phyloP scores from a whole-genome alignment of 2,113 vertebrate genomes.

The Piprites chloris region DNA sequence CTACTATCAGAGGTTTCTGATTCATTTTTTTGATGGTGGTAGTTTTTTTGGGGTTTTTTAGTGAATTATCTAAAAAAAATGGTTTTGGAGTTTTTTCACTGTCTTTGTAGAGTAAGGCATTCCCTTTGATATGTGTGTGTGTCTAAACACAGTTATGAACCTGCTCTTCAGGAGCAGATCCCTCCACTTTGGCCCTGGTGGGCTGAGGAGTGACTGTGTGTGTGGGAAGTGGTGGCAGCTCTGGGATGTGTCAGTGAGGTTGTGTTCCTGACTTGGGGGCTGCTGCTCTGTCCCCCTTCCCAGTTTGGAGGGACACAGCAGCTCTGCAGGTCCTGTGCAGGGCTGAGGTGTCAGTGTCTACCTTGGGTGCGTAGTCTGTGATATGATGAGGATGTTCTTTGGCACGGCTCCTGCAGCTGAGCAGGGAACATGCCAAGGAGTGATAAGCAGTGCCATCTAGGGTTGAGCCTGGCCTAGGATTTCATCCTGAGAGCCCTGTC shows the following conservation, averaged over 20 bases:
- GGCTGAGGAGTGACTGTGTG: rapidly evolving
- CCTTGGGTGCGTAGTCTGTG: rapidly evolving
- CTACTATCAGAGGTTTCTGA: background rate
- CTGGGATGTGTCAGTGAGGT: rapidly evolving
- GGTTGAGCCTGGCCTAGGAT: slow-evolving; percentile 19
- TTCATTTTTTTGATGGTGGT: background rate
- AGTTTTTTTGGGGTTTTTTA: background rate
- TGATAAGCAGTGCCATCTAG: slow-evolving; percentile 61
- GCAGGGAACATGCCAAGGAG: background rate
- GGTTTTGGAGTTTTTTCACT: background rate
- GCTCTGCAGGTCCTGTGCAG: background rate
- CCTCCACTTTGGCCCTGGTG: rapidly evolving
- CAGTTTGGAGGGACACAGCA: background rate
- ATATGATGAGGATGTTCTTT: rapidly evolving
- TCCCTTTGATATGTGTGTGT: rapidly evolving
- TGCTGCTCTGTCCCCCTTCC: background rate
- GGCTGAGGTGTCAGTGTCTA: background rate
- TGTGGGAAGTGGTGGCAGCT: background rate
- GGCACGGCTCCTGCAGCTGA: background rate
- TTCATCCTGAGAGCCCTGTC: background rate
- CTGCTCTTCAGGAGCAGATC: background rate
- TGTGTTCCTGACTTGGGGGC: background rate
- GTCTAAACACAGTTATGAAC: rapidly evolving
- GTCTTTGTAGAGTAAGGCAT: background rate
- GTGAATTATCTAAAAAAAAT: background rate